Conservation (phyloP, 2,888 invertebrate species). For the Cactoblastis cactorum region DNA sequence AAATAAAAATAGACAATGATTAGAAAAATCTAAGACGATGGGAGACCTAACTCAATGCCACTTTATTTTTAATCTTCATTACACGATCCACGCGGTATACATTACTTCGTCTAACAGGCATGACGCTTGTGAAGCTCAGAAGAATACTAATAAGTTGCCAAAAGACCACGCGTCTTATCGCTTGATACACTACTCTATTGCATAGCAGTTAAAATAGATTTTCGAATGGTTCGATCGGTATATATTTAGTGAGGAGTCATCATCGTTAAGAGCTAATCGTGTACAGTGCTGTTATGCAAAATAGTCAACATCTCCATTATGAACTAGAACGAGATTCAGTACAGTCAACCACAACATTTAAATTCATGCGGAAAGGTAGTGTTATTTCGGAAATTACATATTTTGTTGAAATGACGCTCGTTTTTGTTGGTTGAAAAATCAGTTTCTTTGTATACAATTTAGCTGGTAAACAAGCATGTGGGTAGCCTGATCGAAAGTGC, state of each 20-base stretch:
- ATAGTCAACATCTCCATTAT: slow-evolving; percentile 50
- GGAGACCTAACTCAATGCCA: slow-evolving; percentile 10
- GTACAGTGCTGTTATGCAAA: slow-evolving; percentile 68
- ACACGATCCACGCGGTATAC: slow-evolving; percentile 44
- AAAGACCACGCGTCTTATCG: slow-evolving; percentile 26
- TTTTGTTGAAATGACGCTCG: too few relatives aligned
- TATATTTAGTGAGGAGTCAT: slow-evolving; percentile 48
- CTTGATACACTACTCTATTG: slow-evolving; percentile 20
- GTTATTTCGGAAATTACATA: too few relatives aligned
- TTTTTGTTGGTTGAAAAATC: too few relatives aligned
- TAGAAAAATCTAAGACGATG: too few relatives aligned
- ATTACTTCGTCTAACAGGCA: slow-evolving; percentile 62
- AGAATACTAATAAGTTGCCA: slow-evolving; percentile 61
- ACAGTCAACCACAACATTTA: not conserved
- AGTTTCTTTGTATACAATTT: too few relatives aligned
- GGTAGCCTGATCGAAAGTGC: too few relatives aligned
- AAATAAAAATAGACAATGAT: too few relatives aligned
- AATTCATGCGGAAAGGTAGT: too few relatives aligned
- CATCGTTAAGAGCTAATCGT: slow-evolving; percentile 72
- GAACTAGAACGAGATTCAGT: slow-evolving; percentile 25
- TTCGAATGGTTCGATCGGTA: slow-evolving; percentile 20
- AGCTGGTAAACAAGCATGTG: too few relatives aligned
- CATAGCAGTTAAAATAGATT: slow-evolving; percentile 23
- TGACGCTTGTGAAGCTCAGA: slow-evolving; percentile 50
- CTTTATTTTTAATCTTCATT: slow-evolving; percentile 45